phyloP scores from a whole-genome alignment of 2,113 vertebrate genomes.

The Tachycineta bicolor region DNA sequence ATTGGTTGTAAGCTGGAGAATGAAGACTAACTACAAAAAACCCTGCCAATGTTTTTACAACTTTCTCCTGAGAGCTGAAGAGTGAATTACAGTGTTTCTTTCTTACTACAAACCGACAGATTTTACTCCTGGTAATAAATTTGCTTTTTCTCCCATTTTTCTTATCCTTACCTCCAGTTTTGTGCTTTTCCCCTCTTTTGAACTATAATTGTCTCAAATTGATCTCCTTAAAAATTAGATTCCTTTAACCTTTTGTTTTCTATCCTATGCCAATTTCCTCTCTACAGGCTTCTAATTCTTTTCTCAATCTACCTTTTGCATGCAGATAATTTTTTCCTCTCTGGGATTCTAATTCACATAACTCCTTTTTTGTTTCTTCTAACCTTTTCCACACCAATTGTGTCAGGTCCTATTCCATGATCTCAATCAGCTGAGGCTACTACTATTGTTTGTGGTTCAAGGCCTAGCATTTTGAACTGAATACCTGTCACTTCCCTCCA shows the following conservation, averaged over 20 bases:
- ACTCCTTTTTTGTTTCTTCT: neutral
- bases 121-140: neutral
- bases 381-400: neutral
- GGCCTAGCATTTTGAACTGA: neutral
- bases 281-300: neutral
- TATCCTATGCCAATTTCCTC: neutral
- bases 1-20: neutral
- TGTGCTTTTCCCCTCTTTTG: neutral
- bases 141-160: neutral
- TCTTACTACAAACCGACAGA: neutral
- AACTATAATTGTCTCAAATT: neutral
- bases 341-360: neutral
- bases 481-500: neutral
- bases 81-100: neutral
- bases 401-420: neutral
- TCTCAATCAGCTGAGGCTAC: neutral
- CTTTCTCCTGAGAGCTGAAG: neutral
- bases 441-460: neutral
- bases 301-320: neutral
- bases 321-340: neutral
- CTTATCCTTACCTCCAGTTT: neutral
- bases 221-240: neutral
- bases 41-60: neutral
- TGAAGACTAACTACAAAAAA: neutral
- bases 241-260: neutral